Base-by-base conservation (phyloP, 2,797 vertebrate genomes). In the Heterohyrax brucei region DNA sequence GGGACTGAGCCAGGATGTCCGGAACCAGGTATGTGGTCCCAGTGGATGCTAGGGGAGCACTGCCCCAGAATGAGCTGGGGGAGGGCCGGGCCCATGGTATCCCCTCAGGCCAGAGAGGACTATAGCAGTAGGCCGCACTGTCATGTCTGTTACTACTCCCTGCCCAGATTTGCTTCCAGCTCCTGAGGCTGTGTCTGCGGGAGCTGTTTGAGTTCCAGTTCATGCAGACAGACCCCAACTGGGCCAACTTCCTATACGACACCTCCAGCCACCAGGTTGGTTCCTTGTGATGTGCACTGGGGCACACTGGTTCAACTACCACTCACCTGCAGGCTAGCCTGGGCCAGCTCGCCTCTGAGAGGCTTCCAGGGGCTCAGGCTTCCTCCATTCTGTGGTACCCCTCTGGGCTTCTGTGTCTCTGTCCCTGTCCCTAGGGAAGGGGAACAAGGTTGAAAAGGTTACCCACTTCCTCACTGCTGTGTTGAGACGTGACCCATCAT, bases 141-240 rank as follows among this genome's bases (percentile, higher is more conserved):
- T 28, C 8, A 1, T 13, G 5, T 85, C 56, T 62, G 12, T 46
- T 39, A 16, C 30, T 33, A 9, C 30, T 56, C 56, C 28, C 39
- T 5, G 7, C 73, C 12, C 97, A 99, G 99, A 99, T 99, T 88
- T 99, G 99, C 96, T 98, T 97, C 94, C 99, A 98, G 93, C 99
- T 99, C 95, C 98, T 99, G 44, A 98, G 99, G 93, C 95, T 99
- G 94, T 99, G 99, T 97, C 98, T 99, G 50, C 98, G 98, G 78
- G 99, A 99, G 96, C 98, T 99, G 70, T 99, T 99, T 94, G 99
- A 99, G 97, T 99, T 99, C 98, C 98, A 99, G 97, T 99, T 99
- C 98, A 99, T 99, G 99, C 99, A 99, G 98, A 99, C 99, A 0
- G 99, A 99, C 96, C 99, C 99, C 64, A 99, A 99, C 98, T 99